A percentile compares a stretch with the other conserved stretches of the same genome.
These are phyloP conservation scores for Elegia similella DNA, from an alignment of 2,888 invertebrate genomes.

Conservation along the genomic window DNA sequence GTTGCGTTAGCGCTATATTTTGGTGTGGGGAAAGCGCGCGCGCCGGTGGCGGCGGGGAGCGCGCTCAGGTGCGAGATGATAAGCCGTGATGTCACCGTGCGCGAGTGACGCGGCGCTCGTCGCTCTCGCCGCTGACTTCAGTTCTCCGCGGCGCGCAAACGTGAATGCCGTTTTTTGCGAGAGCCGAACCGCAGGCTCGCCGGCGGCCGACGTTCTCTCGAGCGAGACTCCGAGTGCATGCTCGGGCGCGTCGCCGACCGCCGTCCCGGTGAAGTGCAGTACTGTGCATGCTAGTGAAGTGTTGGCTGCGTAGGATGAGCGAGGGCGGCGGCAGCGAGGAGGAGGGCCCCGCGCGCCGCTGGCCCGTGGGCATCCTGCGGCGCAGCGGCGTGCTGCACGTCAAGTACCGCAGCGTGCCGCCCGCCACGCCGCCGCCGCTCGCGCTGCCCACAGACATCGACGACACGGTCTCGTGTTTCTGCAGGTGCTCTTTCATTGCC, in stretches of 20 bases:
- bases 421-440: conserved; percentile 37
- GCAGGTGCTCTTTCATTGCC: conserved; percentile 82
- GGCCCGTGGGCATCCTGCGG: conserved; percentile 63
- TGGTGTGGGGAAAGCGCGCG: conserved; percentile 16
- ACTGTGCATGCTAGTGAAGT: conserved; percentile 43
- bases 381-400: conserved; percentile 66
- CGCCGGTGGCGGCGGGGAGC: conserved; percentile 26
- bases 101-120: conserved; percentile 34
- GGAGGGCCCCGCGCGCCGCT: conserved; percentile 47
- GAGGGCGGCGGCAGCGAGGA: conserved; percentile 37
- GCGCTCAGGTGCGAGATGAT: conserved; percentile 46
- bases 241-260: conserved; percentile 20
- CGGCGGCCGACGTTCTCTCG: conserved; percentile 20
- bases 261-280: conserved; percentile 27
- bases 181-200: conserved; percentile 22
- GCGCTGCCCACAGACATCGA: conserved; percentile 82
- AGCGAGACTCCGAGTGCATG: conserved; percentile 19
- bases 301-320: conserved; percentile 48
- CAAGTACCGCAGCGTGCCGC: conserved; percentile 65
- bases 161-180: conserved; percentile 48
- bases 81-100: conserved; percentile 54
- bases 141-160: conserved; percentile 51
- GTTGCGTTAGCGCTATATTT: not conserved
- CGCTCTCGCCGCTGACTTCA: conserved; percentile 37
- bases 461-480: conserved; percentile 90